phyloP scores from a whole-genome alignment of 2,113 vertebrate genomes.

The Pterocles orientalis region DNA sequence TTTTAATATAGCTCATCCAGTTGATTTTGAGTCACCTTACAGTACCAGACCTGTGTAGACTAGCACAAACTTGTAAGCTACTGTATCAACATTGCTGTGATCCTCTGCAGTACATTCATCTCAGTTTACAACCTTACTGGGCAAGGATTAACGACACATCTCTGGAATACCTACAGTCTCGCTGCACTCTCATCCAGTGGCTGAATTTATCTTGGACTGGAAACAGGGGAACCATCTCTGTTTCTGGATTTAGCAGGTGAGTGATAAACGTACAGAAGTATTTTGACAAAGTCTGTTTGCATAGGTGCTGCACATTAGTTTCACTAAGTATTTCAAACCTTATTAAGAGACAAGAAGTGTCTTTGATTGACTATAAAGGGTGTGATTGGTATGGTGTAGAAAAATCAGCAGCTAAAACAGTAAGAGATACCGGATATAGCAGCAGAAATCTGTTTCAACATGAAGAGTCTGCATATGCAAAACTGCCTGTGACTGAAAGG shows the following conservation, averaged over 20 bases:
- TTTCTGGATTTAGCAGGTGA: conserved; percentile 94
- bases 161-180: conserved; percentile 88
- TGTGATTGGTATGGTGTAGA: neutral
- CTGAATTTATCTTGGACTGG: conserved; percentile 98
- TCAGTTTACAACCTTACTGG: conserved; percentile 98
- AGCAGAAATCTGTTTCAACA: conserved; percentile 16
- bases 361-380: neutral
- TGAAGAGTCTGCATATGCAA: neutral
- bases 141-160: conserved; percentile 89
- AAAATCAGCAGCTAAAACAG: conserved; percentile 18
- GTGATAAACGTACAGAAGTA: conserved; percentile 22
- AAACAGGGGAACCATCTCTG: conserved; percentile 91
- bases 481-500: neutral
- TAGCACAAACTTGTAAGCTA: conserved; percentile 96
- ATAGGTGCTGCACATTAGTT: neutral
- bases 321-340: neutral
- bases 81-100: conserved; percentile 96
- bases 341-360: neutral
- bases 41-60: conserved; percentile 92
- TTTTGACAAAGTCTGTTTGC: neutral
- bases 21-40: conserved; percentile 96
- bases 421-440: conserved; percentile 34
- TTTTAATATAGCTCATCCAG: conserved; percentile 90
- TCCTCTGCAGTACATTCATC: conserved; percentile 95
- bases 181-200: conserved; percentile 93